These are phyloP conservation scores for Bombylius discolor DNA, from an alignment of 2,888 invertebrate species.

Conservation along the genomic window DNA sequence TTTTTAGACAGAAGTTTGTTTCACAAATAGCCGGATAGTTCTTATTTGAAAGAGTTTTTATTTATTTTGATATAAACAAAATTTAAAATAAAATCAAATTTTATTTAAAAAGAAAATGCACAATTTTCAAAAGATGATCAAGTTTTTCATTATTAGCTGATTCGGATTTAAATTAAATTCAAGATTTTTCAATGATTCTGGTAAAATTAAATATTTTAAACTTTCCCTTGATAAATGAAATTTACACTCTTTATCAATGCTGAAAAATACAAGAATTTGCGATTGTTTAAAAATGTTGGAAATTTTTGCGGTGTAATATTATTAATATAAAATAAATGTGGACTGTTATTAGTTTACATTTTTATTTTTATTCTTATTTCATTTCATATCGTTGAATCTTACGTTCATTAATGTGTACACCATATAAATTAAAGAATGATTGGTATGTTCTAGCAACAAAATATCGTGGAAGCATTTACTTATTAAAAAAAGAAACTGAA, in stretches of 20 bases:
- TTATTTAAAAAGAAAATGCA: too few relatives aligned
- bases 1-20: too few relatives aligned
- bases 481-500: slow-evolving; percentile 53
- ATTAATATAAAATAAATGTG: too few relatives aligned
- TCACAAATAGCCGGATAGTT: too few relatives aligned
- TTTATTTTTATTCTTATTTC: too few relatives aligned
- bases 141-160: slow-evolving; percentile 12
- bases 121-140: slow-evolving; percentile 11
- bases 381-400: slow-evolving; percentile 50
- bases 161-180: slow-evolving; percentile 16
- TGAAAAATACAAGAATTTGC: slow-evolving; percentile 43
- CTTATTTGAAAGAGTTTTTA: too few relatives aligned
- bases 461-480: slow-evolving; percentile 51
- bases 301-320: too few relatives aligned
- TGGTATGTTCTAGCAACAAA: slow-evolving; percentile 59
- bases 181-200: slow-evolving; percentile 15
- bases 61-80: too few relatives aligned
- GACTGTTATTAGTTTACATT: too few relatives aligned
- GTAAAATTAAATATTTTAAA: slow-evolving; percentile 39
- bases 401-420: slow-evolving; percentile 51
- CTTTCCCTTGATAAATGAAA: slow-evolving; percentile 30
- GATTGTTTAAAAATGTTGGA: slow-evolving; percentile 25
- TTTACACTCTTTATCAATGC: slow-evolving; percentile 36
- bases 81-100: too few relatives aligned
- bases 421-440: slow-evolving; percentile 51